Conservation (phyloP, 2,888 invertebrate species). For the Pristionchus maxplancki region DNA sequence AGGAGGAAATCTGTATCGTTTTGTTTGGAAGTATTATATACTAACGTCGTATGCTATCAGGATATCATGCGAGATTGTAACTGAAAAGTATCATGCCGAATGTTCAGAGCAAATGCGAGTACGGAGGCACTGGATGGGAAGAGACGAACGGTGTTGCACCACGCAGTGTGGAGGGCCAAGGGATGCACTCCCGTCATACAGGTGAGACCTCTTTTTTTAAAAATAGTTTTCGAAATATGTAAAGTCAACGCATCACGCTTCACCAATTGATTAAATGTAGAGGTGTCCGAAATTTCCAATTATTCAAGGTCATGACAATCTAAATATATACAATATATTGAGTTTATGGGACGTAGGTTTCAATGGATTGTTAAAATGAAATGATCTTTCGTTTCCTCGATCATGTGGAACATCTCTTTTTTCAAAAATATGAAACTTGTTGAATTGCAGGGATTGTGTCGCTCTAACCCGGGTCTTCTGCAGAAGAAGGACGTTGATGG, state of each 20-base stretch:
- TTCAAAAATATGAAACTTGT: background rate
- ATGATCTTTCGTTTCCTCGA: background rate
- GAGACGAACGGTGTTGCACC: constrained; percentile 31
- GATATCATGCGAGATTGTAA: background rate
- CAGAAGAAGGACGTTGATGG: constrained; percentile 45
- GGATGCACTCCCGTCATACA: constrained; percentile 39
- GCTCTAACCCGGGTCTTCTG: constrained; percentile 16
- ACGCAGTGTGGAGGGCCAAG: constrained; percentile 47
- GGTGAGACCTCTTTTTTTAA: background rate
- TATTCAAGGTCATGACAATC: too few relatives aligned
- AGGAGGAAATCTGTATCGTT: background rate
- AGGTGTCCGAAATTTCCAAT: too few relatives aligned
- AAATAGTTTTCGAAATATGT: too few relatives aligned
- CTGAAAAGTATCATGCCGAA: background rate
- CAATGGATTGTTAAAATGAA: too few relatives aligned
- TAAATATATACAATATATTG: too few relatives aligned
- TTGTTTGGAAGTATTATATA: background rate
- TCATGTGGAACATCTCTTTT: background rate
- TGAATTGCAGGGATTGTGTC: background rate
- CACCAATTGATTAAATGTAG: too few relatives aligned
- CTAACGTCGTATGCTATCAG: background rate
- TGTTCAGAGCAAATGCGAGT: constrained; percentile 42
- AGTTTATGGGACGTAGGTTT: too few relatives aligned
- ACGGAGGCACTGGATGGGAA: constrained; percentile 39
- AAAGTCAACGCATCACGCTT: too few relatives aligned